Evolutionary conservation across 2,888 invertebrate genomes (phyloP).

Genomic region (Laothoe populi): DNA sequence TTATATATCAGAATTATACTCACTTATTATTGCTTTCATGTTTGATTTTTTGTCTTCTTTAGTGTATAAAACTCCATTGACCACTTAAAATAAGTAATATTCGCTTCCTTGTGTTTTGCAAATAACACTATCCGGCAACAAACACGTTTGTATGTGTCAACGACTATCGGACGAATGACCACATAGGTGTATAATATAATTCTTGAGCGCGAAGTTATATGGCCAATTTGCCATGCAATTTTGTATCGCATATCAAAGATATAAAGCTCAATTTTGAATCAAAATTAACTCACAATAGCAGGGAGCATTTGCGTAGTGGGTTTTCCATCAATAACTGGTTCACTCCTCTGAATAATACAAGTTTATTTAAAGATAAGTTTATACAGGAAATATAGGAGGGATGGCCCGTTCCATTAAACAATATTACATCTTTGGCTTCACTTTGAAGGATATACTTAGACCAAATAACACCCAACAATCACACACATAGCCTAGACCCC

Average conservation of each 20-base stretch:
- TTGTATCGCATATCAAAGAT: neutral
- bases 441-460: neutral
- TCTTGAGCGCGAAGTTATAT: neutral
- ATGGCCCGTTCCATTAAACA: neutral
- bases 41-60: neutral
- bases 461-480: too few relatives aligned
- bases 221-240: neutral
- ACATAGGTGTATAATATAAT: slow-evolving; percentile 38
- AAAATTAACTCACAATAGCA: neutral
- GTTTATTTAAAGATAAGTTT: neutral
- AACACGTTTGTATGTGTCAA: slow-evolving; percentile 32
- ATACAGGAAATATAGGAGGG: neutral
- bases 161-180: slow-evolving; percentile 40
- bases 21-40: neutral
- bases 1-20: neutral
- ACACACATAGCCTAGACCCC: too few relatives aligned
- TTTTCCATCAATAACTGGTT: slow-evolving; percentile 21
- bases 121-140: neutral
- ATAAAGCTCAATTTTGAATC: neutral
- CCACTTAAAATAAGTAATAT: neutral
- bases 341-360: slow-evolving; percentile 1
- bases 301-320: slow-evolving; percentile 4
- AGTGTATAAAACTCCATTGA: neutral
- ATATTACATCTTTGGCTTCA: neutral
- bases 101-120: neutral